Base-by-base conservation (phyloP, 1,140 invertebrate species). In the Hyposmocoma kahamanoa region DNA sequence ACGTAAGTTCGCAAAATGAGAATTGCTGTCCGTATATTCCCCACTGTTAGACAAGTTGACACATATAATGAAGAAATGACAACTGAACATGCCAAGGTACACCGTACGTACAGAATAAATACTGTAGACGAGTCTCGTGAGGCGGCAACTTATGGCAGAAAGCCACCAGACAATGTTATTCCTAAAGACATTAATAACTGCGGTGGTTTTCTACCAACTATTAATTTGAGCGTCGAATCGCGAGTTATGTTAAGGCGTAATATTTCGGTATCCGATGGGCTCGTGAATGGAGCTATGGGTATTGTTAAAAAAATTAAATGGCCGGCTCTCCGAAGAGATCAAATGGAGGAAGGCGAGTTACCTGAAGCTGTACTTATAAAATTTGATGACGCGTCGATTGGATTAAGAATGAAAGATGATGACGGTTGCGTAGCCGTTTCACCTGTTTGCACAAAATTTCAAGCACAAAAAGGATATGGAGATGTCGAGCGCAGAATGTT, bases 201-300 rank as follows among this genome's bases (percentile, higher is more conserved):
- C 1, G 53, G 44, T 18, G 53, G 53, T 24, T 18, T 63, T 21
- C 56, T 49, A 10, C 48, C 47, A 19, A 48, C 41, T 38, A 30
- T 72, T n/a, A 53, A 48, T 53, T 61, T 67, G 41, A 58, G 57
- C 24, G 45, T 58, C 6, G 57, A 56, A 30, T 53, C 63, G 18
- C 70, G 59, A 48, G 64, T 76, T 11, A 77, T 81, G 72, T 56
- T 78, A 41, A 21, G 71, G 38, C 61, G 47, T 9, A 79, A 81
- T 47, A 61, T 77, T 50, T 6, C 60, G 6, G 18, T 39, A 60
- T 74, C 55, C 18, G 15, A 20, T 5, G 72, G 72, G 39, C 55
- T 76, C 18, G 67, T 78, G 28, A 81, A 78, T 60, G 72, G 76
- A 34, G 48, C 45, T 8, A 72, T 78, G 18, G 69, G 72, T 30